A percentile compares a stretch with the other conserved stretches of the same genome.
Conservation (phyloP, 2,113 vertebrate genomes). For the Aegotheles bennettii region DNA sequence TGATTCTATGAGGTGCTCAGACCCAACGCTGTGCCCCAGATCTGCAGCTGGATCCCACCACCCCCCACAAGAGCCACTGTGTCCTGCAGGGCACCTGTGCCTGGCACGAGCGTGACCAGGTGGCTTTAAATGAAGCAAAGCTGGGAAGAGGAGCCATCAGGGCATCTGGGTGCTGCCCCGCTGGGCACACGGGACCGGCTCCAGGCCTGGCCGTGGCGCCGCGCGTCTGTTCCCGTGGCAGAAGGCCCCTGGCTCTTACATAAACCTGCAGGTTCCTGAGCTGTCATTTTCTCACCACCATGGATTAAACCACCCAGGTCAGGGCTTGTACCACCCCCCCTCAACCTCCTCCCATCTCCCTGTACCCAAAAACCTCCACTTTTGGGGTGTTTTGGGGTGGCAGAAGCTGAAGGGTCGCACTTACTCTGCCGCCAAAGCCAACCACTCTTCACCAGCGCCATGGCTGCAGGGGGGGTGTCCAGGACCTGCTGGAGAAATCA, state of each 20-base stretch:
- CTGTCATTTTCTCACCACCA: background rate
- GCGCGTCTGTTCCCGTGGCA: background rate
- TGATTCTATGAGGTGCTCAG: too few relatives aligned
- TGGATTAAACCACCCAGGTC: background rate
- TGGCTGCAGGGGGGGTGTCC: slow-evolving; percentile 46
- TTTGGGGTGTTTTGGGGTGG: fast-evolving
- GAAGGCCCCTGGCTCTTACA: background rate
- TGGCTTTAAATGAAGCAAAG: background rate
- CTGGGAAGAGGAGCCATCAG: background rate
- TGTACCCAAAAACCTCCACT: background rate
- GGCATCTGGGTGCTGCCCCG: background rate
- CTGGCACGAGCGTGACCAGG: fast-evolving
- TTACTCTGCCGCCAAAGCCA: slow-evolving; percentile 97
- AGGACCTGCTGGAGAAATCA: background rate
- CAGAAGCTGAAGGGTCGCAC: slow-evolving; percentile 17
- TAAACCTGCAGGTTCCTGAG: background rate
- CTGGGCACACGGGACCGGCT: background rate
- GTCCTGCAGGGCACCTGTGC: fast-evolving
- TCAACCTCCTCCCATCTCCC: too few relatives aligned
- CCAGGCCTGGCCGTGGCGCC: background rate
- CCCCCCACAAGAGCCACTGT: fast-evolving
- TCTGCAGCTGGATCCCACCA: fast-evolving
- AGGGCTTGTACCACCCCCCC: background rate
- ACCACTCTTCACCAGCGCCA: slow-evolving; percentile 90
- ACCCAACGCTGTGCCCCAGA: fast-evolving